Evolutionary conservation across 1,140 invertebrate genomes (phyloP), one percentile per base, ranked within the genome.

Genomic region (Microplitis demolitor): DNA sequence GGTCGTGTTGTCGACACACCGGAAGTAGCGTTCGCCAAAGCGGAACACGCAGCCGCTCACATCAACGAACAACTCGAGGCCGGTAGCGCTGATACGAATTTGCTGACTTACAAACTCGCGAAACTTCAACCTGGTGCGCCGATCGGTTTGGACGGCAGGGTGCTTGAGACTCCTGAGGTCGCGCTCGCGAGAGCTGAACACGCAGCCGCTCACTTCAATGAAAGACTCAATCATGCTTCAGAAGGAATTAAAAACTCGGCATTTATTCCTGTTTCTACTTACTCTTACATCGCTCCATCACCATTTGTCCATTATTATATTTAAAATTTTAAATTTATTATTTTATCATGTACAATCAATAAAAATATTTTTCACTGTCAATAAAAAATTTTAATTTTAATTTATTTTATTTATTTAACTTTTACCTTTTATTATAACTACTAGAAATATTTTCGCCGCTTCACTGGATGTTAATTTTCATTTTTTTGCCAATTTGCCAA

Each of bases 141-240:
- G 4, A 76, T 83, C 13, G 80, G 76, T 0, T 72, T 58, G 14
- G 80, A 83, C 53, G 82, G 82, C 2, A 74, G 82, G 6, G 78
- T 83, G 2, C 75, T 83, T 5, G 82, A 83, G 66, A 84, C 81
- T 4, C 80, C 81, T 33, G 81, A 82, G 72, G 83, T 82, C 0
- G 79, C 78, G 0, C 9, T 77, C 1, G 85, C 84, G 34, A 85
- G 84, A 51, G 82, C 77, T 3, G 82, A 82, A 61, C 83, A 84
- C 66, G 78, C 80, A 6, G 78, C 77, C 11, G 81, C 84, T 4
- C 80, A 83, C 53, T 64, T 79, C 31, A 83, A 84, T 76, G 89
- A 88, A 37, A 84, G 80, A 31, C 70, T 83, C 71, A 87, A 76
- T 80, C 85, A 78, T 69, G 82, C 56, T 3, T 61, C 77, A 0